Base-by-base conservation (phyloP, 2,113 vertebrate species). In the Lontra canadensis region DNA sequence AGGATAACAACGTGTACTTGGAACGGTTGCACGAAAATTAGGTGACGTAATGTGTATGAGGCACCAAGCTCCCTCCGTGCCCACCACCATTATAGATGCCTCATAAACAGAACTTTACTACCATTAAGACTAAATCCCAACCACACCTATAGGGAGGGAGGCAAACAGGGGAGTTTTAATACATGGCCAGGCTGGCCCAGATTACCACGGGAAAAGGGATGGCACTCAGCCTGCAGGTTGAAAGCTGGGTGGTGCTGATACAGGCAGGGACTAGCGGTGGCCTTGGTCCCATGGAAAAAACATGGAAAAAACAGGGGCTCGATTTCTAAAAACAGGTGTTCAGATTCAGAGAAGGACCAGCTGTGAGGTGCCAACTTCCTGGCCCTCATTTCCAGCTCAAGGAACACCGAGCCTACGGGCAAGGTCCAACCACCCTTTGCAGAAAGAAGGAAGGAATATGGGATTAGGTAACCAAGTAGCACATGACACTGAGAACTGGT, bases 71-170 rank as follows among this genome's bases (percentile, higher is more conserved):
- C 76, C 15, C 44, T 20, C 25, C 15, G 82, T 59, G 94, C 79
- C 89, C 74, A 57, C 91, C 89, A 39, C 92, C 86, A 71, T 79
- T 47, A 36, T 3, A 63, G 91, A 47, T 47, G 76, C 93, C 82
- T 86, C 91, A 47, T 92, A 96, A 97, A 97, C 92, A 97, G 74
- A 90, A 26, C 89, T 59, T 97, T 97, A 98, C 87, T 44, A 79
- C 93, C 95, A 92, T 97, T 94, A 97, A 95, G 55, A 63, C 65
- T n/a, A 42, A 74, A 17, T 80, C 55, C 86, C 93, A 96, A 74
- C 78, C 89, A 80, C 79, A 83, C 42, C 52, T 92, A 1, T 12
- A 57, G 93, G 34, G 36, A 59, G 52, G 57, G n/a, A 59, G 55
- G 57, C 21, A 6, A 55, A 55, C 31, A 44, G 36, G 73, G 36